A percentile compares a stretch with the other conserved stretches of the same genome.
phyloP scores from a whole-genome alignment of 2,888 invertebrate species.

The Ochropleura leucogaster region DNA sequence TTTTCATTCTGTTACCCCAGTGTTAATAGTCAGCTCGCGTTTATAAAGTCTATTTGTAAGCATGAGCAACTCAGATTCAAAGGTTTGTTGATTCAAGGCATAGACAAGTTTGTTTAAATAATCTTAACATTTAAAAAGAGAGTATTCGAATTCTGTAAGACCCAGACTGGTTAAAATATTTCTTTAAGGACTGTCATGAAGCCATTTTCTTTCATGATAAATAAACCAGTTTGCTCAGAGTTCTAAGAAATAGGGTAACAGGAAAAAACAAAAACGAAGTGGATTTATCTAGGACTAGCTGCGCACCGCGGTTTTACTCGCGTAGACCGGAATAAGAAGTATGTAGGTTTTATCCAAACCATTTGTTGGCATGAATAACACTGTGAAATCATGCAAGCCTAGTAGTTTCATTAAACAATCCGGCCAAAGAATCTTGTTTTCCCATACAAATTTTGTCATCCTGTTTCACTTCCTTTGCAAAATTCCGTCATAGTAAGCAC shows the following conservation, averaged over 20 bases:
- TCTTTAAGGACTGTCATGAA: background rate
- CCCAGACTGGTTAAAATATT: slow-evolving; percentile 5
- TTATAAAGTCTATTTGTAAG: slow-evolving; percentile 43
- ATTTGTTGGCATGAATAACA: too few species aligned
- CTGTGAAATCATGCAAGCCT: too few species aligned
- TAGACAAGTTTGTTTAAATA: slow-evolving; percentile 12
- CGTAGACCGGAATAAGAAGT: too few species aligned
- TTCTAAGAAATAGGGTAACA: background rate
- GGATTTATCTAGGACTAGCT: background rate
- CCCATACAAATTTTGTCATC: too few species aligned
- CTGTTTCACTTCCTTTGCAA: too few species aligned
- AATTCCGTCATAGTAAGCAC: too few species aligned
- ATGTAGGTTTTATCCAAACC: too few species aligned
- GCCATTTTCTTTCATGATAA: slow-evolving; percentile 6
- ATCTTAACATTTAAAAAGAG: slow-evolving; percentile 4
- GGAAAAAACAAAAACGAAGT: background rate
- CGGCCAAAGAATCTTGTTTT: too few species aligned
- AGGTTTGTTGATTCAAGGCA: slow-evolving; percentile 35
- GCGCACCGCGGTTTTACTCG: too few species aligned
- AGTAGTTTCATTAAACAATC: too few species aligned
- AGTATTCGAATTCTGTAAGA: background rate
- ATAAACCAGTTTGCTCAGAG: background rate
- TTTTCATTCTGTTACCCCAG: background rate
- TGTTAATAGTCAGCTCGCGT: slow-evolving; percentile 45
- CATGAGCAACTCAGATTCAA: slow-evolving; percentile 28